Evolutionary conservation across 2,888 invertebrate genomes (phyloP).

Genomic region (Papilio gigon): DNA sequence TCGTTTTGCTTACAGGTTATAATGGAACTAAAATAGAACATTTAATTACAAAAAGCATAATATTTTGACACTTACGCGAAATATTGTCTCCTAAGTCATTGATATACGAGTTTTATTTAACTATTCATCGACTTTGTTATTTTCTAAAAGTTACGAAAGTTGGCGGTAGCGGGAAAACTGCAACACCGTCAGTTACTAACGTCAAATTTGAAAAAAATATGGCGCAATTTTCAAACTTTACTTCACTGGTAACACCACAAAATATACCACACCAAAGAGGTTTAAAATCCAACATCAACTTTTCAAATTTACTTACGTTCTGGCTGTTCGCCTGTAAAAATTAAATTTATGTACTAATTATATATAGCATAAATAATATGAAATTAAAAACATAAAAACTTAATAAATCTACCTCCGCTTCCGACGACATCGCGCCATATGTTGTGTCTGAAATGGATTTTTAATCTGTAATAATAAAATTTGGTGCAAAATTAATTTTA

Average conservation of each 20-base stretch:
- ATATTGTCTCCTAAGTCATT: no score
- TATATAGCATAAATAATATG: neutral
- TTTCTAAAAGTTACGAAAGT: neutral
- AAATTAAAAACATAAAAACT: constrained; percentile 1
- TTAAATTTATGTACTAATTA: constrained; percentile 22
- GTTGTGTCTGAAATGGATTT: constrained; percentile 46
- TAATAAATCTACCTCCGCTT: constrained; percentile 49
- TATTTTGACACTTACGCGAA: no score
- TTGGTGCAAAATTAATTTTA: neutral
- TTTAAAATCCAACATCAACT: neutral
- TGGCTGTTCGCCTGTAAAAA: constrained; percentile 48
- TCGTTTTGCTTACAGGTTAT: no score
- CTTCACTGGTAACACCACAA: neutral
- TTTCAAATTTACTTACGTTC: constrained; percentile 28
- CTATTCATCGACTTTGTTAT: no score
- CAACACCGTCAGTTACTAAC: neutral
- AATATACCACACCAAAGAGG: neutral
- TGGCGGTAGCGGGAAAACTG: neutral
- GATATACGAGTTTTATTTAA: no score
- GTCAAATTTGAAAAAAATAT: neutral
- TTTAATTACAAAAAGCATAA: no score
- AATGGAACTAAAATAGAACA: no score
- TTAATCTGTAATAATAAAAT: neutral
- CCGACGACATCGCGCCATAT: constrained; percentile 53
- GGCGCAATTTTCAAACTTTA: constrained; percentile 2